Evolutionary conservation across 2,888 invertebrate genomes (phyloP).

Genomic region (Sesia apiformis): DNA sequence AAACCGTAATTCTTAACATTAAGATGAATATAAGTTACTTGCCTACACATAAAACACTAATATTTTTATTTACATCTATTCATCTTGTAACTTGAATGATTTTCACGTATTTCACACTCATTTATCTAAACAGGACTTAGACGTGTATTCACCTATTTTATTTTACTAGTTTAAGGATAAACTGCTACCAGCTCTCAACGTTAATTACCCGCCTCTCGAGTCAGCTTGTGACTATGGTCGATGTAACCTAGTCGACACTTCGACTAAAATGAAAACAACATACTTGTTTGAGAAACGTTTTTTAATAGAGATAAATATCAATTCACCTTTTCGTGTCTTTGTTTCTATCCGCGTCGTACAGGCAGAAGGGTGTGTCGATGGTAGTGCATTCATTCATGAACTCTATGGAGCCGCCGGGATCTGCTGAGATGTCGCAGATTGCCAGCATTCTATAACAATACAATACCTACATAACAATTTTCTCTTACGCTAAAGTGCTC

Average conservation of each 20-base stretch:
- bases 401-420: constrained; percentile 98
- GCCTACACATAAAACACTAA: too few relatives aligned
- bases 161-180: too few relatives aligned
- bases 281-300: background rate
- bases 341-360: constrained; percentile 99
- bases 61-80: too few relatives aligned
- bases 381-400: constrained; percentile 99
- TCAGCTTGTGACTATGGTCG: background rate
- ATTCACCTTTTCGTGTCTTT: constrained; percentile 91
- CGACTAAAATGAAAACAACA: background rate
- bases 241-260: background rate
- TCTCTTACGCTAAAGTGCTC: too few relatives aligned
- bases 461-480: background rate
- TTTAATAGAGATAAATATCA: background rate
- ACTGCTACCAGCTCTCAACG: too few relatives aligned
- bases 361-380: constrained; percentile 98
- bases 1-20: background rate
- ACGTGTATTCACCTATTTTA: too few relatives aligned
- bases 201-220: too few relatives aligned
- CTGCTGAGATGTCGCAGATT: constrained; percentile 99
- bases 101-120: too few relatives aligned
- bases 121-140: too few relatives aligned
- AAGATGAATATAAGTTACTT: too few relatives aligned
- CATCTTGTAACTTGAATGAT: too few relatives aligned
- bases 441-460: constrained; percentile 81